These are phyloP conservation scores for Graphium colonna DNA, from an alignment of 2,888 invertebrate species.

Conservation along the genomic window DNA sequence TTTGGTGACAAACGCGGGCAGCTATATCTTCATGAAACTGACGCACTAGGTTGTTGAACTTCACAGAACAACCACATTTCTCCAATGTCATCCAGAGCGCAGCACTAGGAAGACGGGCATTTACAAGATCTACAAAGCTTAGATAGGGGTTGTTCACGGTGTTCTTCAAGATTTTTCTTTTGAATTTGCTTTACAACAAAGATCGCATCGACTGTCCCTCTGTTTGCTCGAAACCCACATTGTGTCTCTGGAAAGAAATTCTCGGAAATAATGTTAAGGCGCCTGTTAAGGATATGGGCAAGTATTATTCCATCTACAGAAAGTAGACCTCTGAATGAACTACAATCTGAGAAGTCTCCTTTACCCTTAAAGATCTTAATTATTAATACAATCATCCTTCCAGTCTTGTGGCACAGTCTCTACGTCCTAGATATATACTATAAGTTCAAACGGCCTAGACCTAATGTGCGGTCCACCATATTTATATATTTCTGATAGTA, in stretches of 20 bases:
- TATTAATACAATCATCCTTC: no score
- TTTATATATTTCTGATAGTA: no score
- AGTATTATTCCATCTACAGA: slow-evolving; percentile 15
- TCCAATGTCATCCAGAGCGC: not conserved
- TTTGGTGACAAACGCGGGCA: slow-evolving; percentile 16
- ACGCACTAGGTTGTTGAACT: no score
- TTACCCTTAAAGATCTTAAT: not conserved
- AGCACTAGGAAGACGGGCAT: not conserved
- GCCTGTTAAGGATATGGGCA: no score
- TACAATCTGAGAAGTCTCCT: not conserved
- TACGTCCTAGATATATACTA: no score
- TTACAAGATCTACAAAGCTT: no score
- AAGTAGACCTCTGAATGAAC: not conserved
- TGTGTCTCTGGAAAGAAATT: slow-evolving; percentile 20
- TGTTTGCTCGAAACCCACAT: slow-evolving; percentile 24
- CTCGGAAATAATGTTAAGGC: slow-evolving; percentile 14
- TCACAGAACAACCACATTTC: slow-evolving; percentile 5
- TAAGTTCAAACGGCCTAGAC: no score
- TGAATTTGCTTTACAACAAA: no score
- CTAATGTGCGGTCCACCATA: no score
- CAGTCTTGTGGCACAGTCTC: no score
- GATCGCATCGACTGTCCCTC: no score
- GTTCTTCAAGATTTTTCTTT: slow-evolving; percentile 21
- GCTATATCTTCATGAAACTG: slow-evolving; percentile 5
- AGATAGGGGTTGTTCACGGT: slow-evolving; percentile 4